A percentile compares a stretch with the other conserved stretches of the same genome.
These are phyloP conservation scores for Eupithecia dodoneata DNA, from an alignment of 2,888 invertebrate genomes.

Conservation along the genomic window DNA sequence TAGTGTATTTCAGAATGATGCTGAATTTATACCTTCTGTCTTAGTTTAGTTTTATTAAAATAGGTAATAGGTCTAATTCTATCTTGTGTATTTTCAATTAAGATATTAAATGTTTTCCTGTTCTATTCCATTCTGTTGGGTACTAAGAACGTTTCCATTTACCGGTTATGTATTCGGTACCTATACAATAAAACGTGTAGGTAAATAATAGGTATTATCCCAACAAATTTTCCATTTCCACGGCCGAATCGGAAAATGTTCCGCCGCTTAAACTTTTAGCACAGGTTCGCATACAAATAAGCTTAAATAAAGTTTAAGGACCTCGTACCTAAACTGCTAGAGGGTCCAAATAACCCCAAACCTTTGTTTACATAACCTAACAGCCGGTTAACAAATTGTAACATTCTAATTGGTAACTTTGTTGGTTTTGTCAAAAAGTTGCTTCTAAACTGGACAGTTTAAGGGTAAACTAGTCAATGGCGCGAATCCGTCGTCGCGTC, in stretches of 20 bases:
- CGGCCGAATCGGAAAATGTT: slow-evolving; percentile 19
- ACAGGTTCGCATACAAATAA: slow-evolving; percentile 55
- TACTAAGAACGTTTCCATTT: neutral
- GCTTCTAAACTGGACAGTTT: neutral
- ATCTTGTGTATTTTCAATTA: too few species aligned
- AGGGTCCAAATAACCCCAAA: slow-evolving; percentile 51
- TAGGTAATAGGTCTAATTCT: too few species aligned
- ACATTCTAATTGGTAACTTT: slow-evolving; percentile 40
- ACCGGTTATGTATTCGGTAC: neutral
- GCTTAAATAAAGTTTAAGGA: slow-evolving; percentile 62
- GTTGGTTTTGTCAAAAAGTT: slow-evolving; percentile 15
- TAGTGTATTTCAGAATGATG: too few species aligned
- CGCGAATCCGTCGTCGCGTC: too few species aligned
- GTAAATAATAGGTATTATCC: slow-evolving; percentile 11
- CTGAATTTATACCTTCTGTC: too few species aligned
- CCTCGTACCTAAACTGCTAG: slow-evolving; percentile 64
- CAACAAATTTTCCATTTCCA: slow-evolving; percentile 19
- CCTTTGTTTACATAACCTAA: slow-evolving; percentile 54
- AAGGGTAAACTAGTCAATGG: too few species aligned
- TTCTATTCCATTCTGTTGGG: neutral
- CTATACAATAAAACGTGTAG: neutral
- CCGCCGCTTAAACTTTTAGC: slow-evolving; percentile 28
- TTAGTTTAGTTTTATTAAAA: too few species aligned
- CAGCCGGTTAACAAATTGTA: slow-evolving; percentile 57
- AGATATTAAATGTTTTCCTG: too few species aligned